These are phyloP conservation scores for Crioceris asparagi DNA, from an alignment of 2,888 invertebrate species.

Conservation along the genomic window DNA sequence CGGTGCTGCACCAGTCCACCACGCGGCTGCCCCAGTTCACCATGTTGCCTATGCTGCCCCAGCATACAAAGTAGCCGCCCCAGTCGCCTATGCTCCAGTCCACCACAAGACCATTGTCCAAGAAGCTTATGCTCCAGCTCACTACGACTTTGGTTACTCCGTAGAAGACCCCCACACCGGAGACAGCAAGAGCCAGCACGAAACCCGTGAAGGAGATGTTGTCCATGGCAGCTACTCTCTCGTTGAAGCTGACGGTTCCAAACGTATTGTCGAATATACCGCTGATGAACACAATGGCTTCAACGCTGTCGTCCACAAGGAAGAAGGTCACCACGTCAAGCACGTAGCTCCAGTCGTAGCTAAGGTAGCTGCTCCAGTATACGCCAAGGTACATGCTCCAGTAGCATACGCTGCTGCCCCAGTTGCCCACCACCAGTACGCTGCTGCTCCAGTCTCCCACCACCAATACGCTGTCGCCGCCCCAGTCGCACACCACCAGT, in stretches of 20 bases:
- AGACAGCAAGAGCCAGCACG: constrained; percentile 49
- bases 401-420: constrained; percentile 22
- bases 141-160: constrained; percentile 25
- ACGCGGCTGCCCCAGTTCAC: constrained; percentile 24
- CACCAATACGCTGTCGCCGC: constrained; percentile 12
- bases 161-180: constrained; percentile 32
- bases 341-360: constrained; percentile 38
- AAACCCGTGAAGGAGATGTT: constrained; percentile 46
- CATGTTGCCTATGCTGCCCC: constrained; percentile 14
- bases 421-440: constrained; percentile 15
- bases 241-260: no score
- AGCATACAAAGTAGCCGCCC: constrained; percentile 13
- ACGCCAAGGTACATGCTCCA: no score
- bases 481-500: constrained; percentile 4
- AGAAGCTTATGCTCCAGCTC: constrained; percentile 22
- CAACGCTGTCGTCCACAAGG: no score
- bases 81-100: constrained; percentile 19
- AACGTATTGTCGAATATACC: no score
- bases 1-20: constrained; percentile 14
- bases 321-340: constrained; percentile 44
- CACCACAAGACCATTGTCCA: constrained; percentile 19
- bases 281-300: no score
- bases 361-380: no score
- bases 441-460: constrained; percentile 16
- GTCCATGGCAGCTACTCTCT: no score